A percentile compares a stretch with the other conserved stretches of the same genome.
Evolutionary conservation across 2,113 vertebrate genomes (phyloP).

Genomic region (Ammodytes dubius): DNA sequence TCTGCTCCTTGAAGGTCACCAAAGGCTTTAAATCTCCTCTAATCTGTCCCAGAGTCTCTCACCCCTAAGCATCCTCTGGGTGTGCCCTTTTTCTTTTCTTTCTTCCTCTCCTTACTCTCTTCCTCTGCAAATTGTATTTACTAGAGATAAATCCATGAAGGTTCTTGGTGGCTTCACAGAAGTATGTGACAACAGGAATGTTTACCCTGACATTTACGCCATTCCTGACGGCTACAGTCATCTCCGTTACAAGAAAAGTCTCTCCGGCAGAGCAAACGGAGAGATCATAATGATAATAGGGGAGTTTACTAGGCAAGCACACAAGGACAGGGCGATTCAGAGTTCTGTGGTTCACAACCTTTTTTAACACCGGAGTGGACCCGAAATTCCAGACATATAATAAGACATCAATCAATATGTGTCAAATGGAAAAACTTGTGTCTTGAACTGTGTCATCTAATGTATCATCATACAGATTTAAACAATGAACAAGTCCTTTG

Average conservation of each 20-base stretch:
- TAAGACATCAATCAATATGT: slow-evolving; percentile 39
- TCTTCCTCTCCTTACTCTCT: slow-evolving; percentile 32
- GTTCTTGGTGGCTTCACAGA: slow-evolving; percentile 53
- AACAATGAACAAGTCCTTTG: background rate
- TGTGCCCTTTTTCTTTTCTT: slow-evolving; percentile 20
- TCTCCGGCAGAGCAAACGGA: slow-evolving; percentile 34
- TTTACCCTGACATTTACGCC: slow-evolving; percentile 58
- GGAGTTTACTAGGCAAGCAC: slow-evolving; percentile 49
- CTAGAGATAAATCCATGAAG: slow-evolving; percentile 50
- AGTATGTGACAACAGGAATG: slow-evolving; percentile 68
- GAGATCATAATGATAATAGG: slow-evolving; percentile 65
- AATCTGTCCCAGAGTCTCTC: slow-evolving; percentile 37
- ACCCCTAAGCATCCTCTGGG: slow-evolving; percentile 27
- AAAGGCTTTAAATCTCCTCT: slow-evolving; percentile 53
- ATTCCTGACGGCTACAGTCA: slow-evolving; percentile 49
- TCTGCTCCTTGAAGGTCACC: slow-evolving; percentile 51
- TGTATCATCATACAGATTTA: slow-evolving; percentile 2
- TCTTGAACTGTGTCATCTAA: slow-evolving; percentile 8
- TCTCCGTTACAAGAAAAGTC: slow-evolving; percentile 55
- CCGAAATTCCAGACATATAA: slow-evolving; percentile 53
- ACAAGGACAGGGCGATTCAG: slow-evolving; percentile 31
- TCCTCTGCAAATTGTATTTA: slow-evolving; percentile 51
- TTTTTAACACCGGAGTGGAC: slow-evolving; percentile 36
- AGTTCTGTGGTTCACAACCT: slow-evolving; percentile 70
- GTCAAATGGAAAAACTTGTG: slow-evolving; percentile 7